Evolutionary conservation across 2,797 vertebrate genomes (phyloP), one percentile per base, ranked within the genome.

Genomic region (Monodelphis domestica): DNA sequence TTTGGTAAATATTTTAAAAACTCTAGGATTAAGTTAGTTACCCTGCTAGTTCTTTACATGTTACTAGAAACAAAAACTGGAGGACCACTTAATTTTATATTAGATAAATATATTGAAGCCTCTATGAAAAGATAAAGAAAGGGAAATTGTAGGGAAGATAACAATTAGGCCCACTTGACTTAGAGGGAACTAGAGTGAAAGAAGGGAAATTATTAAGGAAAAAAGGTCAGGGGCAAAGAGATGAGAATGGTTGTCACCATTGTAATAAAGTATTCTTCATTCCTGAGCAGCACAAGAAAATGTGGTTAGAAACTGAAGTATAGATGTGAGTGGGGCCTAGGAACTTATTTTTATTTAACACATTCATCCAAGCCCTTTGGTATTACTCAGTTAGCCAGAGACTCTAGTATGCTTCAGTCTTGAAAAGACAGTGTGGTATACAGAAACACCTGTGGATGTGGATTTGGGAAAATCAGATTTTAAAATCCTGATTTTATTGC

Each of bases 71-170:
- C 93, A 87, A 59, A 91, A 87, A 89, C 91, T 63, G 91, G 93
- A 94, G 63, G 93, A 96, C 53, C 95, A 94, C 70, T 91, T 97
- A 92, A 95, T 92, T 96, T 97, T 94, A 55, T 96, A 93, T 94
- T 90, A 90, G 90, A 91, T 88, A 91, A 70, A 50, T 96, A 91
- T 95, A 95, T 95, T 89, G 92, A 95, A 94, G 95, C 92, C 21
- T 95, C 30, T 53, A 33, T 59, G 89, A 52, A 92, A 96, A 91
- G 89, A 57, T 5, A 4, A 45, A 53, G 92, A 92, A 45, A 90
- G 12, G 54, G 33, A 54, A 24, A 30, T 45, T 17, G 29, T 53
- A 45, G 17, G 54, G 87, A 33, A 7, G 30, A 53, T 38, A 87
- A 91, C 54, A 90, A 28, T 24, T 45, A 55, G 53, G 0, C 1